phyloP scores from a whole-genome alignment of 2,888 invertebrate species.

The Limnephilus marmoratus region DNA sequence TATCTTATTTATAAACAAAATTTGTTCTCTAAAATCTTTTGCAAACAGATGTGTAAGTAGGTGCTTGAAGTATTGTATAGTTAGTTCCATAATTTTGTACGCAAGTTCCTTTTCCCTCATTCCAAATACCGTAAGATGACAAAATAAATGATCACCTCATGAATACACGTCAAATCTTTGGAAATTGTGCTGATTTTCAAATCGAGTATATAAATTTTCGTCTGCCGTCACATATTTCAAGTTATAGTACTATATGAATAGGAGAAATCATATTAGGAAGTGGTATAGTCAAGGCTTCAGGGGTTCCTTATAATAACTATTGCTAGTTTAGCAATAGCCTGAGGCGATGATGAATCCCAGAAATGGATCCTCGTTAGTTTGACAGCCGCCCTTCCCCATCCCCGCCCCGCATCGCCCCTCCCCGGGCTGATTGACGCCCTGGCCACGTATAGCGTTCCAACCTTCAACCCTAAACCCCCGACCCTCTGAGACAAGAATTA shows the following conservation, averaged over 20 bases:
- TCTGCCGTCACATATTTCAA: neutral
- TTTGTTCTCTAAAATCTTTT: no score
- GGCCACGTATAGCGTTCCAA: neutral
- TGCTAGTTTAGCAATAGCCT: neutral
- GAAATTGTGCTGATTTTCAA: neutral
- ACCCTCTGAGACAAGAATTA: neutral
- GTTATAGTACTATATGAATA: no score
- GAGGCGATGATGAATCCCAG: neutral
- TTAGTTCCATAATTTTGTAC: no score
- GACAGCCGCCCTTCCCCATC: neutral
- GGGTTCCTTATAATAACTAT: neutral
- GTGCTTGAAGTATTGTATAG: no score
- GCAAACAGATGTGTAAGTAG: no score
- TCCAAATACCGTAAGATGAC: no score
- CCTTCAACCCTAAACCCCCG: neutral
- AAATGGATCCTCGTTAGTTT: neutral
- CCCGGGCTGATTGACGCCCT: constrained; percentile 3
- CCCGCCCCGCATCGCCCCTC: no score
- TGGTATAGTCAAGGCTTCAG: neutral
- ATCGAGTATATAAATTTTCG: neutral
- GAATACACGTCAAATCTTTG: no score
- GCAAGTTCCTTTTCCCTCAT: no score
- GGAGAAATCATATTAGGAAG: neutral
- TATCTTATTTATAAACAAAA: no score
- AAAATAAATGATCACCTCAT: no score